Percentiles rank a stretch among this genome's conserved stretches.
phyloP scores from a whole-genome alignment of 2,797 vertebrate species.

The Paratrypauchen microcephalus region DNA sequence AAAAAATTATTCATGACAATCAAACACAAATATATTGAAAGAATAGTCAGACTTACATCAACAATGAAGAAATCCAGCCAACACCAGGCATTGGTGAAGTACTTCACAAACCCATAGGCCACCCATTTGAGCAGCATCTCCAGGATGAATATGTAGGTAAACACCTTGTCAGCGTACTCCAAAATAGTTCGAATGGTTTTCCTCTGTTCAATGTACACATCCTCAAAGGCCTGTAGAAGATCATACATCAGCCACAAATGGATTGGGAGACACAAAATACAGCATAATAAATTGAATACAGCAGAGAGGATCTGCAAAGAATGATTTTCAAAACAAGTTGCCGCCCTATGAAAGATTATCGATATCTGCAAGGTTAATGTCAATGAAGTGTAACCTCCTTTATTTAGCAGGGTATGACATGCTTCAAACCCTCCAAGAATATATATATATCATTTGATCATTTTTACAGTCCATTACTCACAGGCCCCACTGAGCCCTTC shows the following conservation, averaged over 20 bases:
- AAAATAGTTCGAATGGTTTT: slow-evolving; percentile 91
- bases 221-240: slow-evolving; percentile 89
- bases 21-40: slow-evolving; percentile 23
- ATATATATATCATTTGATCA: slow-evolving; percentile 53
- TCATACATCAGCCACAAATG: slow-evolving; percentile 8
- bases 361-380: slow-evolving; percentile 5
- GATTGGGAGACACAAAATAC: slow-evolving; percentile 14
- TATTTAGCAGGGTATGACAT: slow-evolving; percentile 51
- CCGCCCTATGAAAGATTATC: slow-evolving; percentile 12
- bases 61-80: slow-evolving; percentile 99
- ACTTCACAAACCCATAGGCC: slow-evolving; percentile 97
- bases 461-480: slow-evolving; percentile 64
- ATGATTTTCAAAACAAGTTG: slow-evolving; percentile 23
- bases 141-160: slow-evolving; percentile 99
- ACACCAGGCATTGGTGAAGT: slow-evolving; percentile 99
- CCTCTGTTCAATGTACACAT: slow-evolving; percentile 97
- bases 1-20: background rate
- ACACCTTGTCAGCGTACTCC: slow-evolving; percentile 95
- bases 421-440: slow-evolving; percentile 52
- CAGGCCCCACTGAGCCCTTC: slow-evolving; percentile 17
- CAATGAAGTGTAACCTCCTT: slow-evolving; percentile 13
- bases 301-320: background rate
- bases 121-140: slow-evolving; percentile 99
- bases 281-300: slow-evolving; percentile 18
- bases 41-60: slow-evolving; percentile 88